Conservation (phyloP, 2,797 vertebrate species). For the Agapornis canus region DNA sequence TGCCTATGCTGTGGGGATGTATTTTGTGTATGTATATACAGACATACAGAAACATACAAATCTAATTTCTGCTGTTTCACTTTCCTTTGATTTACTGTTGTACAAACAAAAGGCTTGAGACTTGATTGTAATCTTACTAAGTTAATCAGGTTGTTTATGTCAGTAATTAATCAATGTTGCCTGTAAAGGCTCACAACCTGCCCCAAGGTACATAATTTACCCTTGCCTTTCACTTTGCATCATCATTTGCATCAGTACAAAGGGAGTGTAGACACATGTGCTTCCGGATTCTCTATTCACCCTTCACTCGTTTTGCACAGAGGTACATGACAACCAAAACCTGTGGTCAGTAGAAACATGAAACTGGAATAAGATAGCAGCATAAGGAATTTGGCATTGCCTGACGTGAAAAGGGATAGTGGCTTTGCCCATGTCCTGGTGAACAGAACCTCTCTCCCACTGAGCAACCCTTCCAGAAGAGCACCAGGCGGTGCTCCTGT, state of each 20-base stretch:
- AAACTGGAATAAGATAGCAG: background rate
- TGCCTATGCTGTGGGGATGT: background rate
- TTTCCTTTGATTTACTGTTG: conserved; percentile 58
- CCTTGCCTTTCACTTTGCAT: conserved; percentile 25
- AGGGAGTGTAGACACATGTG: background rate
- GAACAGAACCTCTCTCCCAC: background rate
- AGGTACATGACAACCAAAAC: background rate
- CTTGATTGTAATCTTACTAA: conserved; percentile 41
- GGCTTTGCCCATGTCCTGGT: background rate
- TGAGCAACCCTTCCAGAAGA: background rate
- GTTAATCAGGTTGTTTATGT: conserved; percentile 51
- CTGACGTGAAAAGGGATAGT: background rate
- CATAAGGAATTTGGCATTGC: background rate
- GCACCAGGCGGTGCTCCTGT: background rate
- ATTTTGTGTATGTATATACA: background rate
- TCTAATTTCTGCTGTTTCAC: conserved; percentile 28
- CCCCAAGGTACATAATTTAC: conserved; percentile 34
- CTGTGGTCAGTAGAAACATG: background rate
- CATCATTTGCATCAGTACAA: conserved; percentile 5
- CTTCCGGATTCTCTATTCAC: background rate
- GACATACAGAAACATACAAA: background rate
- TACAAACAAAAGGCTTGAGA: conserved; percentile 48
- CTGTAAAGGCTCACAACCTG: conserved; percentile 5
- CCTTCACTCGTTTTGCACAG: background rate
- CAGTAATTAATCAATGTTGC: conserved; percentile 54